A percentile compares a stretch with the other conserved stretches of the same genome.
Evolutionary conservation across 2,797 vertebrate genomes (phyloP).

Genomic region (Eulemur coronatus): DNA sequence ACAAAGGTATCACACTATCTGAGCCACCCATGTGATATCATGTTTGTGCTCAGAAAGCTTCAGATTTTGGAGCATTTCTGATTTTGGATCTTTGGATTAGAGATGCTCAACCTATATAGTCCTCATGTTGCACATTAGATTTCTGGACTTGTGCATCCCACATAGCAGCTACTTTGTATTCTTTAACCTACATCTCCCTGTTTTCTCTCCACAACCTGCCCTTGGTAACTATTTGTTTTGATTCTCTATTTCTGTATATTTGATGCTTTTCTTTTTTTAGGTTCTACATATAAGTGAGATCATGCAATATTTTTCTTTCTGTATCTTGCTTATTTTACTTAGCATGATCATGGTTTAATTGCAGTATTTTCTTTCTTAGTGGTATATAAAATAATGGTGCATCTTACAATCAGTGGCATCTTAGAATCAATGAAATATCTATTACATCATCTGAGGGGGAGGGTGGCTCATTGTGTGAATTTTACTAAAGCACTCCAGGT

Average conservation of each 20-base stretch:
- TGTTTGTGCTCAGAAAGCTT: neutral
- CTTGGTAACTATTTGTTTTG: neutral
- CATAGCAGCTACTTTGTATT: neutral
- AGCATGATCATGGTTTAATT: neutral
- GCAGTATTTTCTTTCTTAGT: constrained; percentile 2
- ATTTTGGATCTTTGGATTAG: neutral
- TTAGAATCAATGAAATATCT: neutral
- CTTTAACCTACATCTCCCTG: neutral
- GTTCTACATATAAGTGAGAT: neutral
- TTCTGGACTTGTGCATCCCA: neutral
- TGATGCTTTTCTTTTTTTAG: neutral
- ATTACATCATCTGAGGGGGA: neutral
- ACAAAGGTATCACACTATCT: neutral
- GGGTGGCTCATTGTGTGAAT: neutral
- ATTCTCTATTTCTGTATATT: neutral
- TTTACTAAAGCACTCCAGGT: neutral
- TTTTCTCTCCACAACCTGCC: neutral
- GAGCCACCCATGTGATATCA: neutral
- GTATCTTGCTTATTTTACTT: neutral
- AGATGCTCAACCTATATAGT: neutral
- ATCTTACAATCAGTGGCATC: neutral
- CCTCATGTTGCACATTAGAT: no score
- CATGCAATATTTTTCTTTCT: neutral
- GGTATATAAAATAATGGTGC: neutral
- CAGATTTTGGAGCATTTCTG: neutral